A percentile compares a stretch with the other conserved stretches of the same genome.
Evolutionary conservation across 2,888 invertebrate species (phyloP).

Genomic region (Trissolcus brochymenae): DNA sequence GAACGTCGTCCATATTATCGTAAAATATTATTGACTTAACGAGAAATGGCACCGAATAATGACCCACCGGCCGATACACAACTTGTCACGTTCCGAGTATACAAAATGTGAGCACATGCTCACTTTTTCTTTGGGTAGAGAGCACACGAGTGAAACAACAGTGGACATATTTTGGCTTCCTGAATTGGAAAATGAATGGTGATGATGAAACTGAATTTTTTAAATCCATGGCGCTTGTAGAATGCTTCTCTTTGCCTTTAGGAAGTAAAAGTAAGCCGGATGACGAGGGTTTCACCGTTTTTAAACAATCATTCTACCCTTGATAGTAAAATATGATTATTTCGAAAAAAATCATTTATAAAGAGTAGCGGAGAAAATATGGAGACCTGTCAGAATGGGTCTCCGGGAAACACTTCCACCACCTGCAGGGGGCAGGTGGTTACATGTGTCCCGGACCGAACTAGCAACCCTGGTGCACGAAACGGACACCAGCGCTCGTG

Average conservation of each 20-base stretch:
- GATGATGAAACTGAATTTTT: background rate
- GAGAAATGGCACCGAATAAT: slow-evolving; percentile 14
- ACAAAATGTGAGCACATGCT: slow-evolving; percentile 28
- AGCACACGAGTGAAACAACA: slow-evolving; percentile 1
- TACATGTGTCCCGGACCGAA: slow-evolving; percentile 59
- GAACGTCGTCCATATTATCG: slow-evolving; percentile 8
- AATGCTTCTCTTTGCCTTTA: too few species aligned
- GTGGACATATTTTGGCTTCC: background rate
- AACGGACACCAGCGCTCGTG: slow-evolving; percentile 49
- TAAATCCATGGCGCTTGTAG: too few species aligned
- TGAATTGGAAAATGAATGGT: background rate
- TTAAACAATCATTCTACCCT: too few species aligned
- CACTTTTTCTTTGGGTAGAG: slow-evolving; percentile 10
- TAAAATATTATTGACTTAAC: slow-evolving; percentile 20
- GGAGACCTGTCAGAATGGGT: slow-evolving; percentile 66
- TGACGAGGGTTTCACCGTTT: too few species aligned
- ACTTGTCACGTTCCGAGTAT: slow-evolving; percentile 39
- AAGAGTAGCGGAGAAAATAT: slow-evolving; percentile 58
- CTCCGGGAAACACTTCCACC: slow-evolving; percentile 57
- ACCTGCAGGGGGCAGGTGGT: slow-evolving; percentile 70
- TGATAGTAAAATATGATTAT: too few species aligned
- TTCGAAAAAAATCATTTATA: background rate
- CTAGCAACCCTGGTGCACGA: slow-evolving; percentile 50
- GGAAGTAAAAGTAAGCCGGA: too few species aligned
- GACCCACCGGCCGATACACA: slow-evolving; percentile 28